Conservation (phyloP, 2,113 vertebrate species). For the Misgurnus mizolepis region DNA sequence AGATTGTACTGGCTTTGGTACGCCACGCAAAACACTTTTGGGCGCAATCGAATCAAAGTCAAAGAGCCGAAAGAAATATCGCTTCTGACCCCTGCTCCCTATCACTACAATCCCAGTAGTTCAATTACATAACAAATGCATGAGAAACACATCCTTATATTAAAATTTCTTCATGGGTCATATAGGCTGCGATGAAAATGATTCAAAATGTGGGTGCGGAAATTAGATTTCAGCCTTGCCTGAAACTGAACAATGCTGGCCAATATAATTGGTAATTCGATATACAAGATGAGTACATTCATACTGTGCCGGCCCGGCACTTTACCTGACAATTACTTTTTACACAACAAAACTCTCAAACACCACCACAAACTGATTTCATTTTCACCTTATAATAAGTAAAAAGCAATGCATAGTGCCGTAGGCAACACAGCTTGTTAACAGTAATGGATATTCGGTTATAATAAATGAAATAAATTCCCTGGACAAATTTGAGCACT, state of each 20-base stretch:
- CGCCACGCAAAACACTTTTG: slow-evolving; percentile 29
- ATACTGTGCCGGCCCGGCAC: not conserved
- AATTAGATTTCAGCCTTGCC: slow-evolving; percentile 19
- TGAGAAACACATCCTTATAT: slow-evolving; percentile 25
- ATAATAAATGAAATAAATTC: not conserved
- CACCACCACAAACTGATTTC: slow-evolving; percentile 20
- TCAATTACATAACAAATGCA: slow-evolving; percentile 39
- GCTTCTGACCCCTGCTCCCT: slow-evolving; percentile 38
- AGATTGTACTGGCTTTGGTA: slow-evolving; percentile 32
- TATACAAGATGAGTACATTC: slow-evolving; percentile 18
- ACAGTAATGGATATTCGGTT: slow-evolving; percentile 5
- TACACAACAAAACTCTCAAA: slow-evolving; percentile 16
- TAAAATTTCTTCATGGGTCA: slow-evolving; percentile 39
- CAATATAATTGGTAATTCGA: slow-evolving; percentile 22
- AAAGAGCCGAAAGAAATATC: slow-evolving; percentile 34
- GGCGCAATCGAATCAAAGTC: slow-evolving; percentile 48
- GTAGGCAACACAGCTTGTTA: not conserved
- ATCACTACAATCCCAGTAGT: slow-evolving; percentile 5
- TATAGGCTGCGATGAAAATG: slow-evolving; percentile 1
- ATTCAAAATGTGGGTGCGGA: not conserved
- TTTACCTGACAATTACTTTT: slow-evolving; percentile 30
- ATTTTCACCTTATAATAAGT: not conserved
- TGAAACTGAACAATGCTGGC: not conserved
- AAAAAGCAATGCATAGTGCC: not conserved
- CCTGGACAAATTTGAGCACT: not conserved